These are phyloP conservation scores for Stegana nigrithorax DNA, from an alignment of 2,888 invertebrate genomes.

Conservation along the genomic window DNA sequence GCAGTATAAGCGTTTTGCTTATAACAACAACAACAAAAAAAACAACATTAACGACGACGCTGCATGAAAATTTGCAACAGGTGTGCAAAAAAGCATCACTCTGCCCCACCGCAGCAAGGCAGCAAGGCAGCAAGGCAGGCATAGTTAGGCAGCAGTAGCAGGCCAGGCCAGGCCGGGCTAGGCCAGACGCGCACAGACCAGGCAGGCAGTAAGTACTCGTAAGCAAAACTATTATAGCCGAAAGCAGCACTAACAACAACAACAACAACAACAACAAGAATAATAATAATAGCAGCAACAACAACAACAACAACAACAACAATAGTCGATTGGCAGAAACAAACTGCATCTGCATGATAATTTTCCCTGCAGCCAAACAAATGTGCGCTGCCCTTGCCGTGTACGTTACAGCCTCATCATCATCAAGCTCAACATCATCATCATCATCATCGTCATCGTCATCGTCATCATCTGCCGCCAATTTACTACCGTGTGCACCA, in stretches of 20 bases:
- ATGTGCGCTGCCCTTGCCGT: conserved; percentile 12
- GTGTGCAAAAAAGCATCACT: conserved; percentile 48
- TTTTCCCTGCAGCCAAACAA: conserved; percentile 49
- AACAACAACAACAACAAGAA: not conserved
- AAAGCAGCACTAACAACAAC: conserved; percentile 17
- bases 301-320: not conserved
- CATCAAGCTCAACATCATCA: not conserved
- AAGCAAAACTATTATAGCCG: conserved; percentile 3
- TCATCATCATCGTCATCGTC: not conserved
- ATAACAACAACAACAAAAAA: conserved; percentile 13
- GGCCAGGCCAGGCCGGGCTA: too few relatives aligned
- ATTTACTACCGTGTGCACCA: not conserved
- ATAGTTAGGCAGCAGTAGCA: too few relatives aligned
- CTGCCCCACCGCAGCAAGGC: conserved; percentile 15
- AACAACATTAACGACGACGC: conserved; percentile 11
- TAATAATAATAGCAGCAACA: not conserved
- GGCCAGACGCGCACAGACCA: not conserved
- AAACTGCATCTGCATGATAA: conserved; percentile 45
- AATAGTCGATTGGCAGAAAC: not conserved
- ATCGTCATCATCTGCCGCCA: conserved; percentile 18
- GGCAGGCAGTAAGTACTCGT: not conserved
- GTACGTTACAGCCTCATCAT: not conserved
- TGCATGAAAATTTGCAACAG: conserved; percentile 60
- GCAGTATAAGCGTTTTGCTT: not conserved
- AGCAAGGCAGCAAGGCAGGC: not conserved